Evolutionary conservation across 2,797 vertebrate genomes (phyloP).

Genomic region (Emydoidea blandingii): DNA sequence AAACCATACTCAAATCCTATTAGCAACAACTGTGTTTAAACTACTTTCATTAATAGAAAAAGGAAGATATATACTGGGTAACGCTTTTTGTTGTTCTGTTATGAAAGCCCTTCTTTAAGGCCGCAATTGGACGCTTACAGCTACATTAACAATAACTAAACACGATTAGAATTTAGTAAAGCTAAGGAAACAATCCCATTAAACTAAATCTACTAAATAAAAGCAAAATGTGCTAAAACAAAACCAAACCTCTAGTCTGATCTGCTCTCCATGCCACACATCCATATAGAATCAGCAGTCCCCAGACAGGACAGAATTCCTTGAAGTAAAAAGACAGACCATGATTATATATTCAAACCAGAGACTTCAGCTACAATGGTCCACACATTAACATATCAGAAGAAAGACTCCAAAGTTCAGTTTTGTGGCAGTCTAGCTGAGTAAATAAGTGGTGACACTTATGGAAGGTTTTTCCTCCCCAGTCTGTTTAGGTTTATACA

Average conservation of each 20-base stretch:
- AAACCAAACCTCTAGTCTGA: neutral
- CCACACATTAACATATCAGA: neutral
- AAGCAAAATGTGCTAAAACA: neutral
- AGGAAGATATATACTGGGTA: neutral
- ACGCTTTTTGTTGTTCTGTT: neutral
- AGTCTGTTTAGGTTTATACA: neutral
- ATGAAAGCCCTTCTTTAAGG: neutral
- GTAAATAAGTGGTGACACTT: neutral
- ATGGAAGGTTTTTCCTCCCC: neutral
- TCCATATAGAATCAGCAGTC: neutral
- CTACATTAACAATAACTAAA: neutral
- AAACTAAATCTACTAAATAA: neutral
- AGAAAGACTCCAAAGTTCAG: neutral
- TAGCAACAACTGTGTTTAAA: neutral
- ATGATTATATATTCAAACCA: neutral
- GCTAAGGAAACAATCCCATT: neutral
- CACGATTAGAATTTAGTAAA: neutral
- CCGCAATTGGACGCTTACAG: neutral
- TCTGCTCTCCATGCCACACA: neutral
- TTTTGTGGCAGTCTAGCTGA: neutral
- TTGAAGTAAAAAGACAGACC: neutral
- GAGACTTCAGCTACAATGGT: neutral
- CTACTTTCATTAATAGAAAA: neutral
- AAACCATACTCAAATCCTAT: neutral
- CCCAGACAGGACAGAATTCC: neutral